Evolutionary conservation across 2,797 vertebrate genomes (phyloP).

Genomic region (Chelonia mydas): DNA sequence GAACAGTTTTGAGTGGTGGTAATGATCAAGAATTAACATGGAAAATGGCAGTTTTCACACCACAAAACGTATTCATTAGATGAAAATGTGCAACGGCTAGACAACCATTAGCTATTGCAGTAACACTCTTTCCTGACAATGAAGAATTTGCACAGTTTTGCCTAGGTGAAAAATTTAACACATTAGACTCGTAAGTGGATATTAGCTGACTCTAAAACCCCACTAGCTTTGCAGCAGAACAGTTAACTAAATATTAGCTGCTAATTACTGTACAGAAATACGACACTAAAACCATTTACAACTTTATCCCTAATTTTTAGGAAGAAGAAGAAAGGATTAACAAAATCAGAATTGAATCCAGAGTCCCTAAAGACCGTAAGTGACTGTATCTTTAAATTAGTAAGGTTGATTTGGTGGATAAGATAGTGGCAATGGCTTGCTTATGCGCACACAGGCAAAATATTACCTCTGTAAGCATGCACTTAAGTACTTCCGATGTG

Average conservation of each 20-base stretch:
- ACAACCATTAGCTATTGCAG: conserved; percentile 27
- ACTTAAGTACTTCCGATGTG: background rate
- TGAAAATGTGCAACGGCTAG: background rate
- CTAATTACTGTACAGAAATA: background rate
- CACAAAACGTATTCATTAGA: background rate
- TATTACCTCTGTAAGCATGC: background rate
- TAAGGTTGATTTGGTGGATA: background rate
- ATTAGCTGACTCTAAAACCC: conserved; percentile 46
- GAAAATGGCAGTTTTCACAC: background rate
- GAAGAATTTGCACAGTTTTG: background rate
- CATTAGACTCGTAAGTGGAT: conserved; percentile 24
- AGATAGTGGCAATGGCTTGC: background rate
- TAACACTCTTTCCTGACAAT: conserved; percentile 5
- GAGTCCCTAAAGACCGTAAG: conserved; percentile 89
- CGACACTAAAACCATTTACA: conserved; percentile 60
- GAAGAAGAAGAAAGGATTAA: conserved; percentile 94
- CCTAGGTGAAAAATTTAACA: conserved; percentile 19
- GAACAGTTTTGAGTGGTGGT: background rate
- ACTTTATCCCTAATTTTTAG: conserved; percentile 74
- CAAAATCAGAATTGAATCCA: conserved; percentile 86
- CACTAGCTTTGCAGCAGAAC: conserved; percentile 38
- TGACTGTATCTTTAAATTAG: conserved; percentile 30
- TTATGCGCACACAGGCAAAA: background rate
- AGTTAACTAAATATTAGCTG: conserved; percentile 54
- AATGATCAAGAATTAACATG: conserved; percentile 21